Conservation (phyloP, 2,888 invertebrate species). For the Perizoma affinitatum region DNA sequence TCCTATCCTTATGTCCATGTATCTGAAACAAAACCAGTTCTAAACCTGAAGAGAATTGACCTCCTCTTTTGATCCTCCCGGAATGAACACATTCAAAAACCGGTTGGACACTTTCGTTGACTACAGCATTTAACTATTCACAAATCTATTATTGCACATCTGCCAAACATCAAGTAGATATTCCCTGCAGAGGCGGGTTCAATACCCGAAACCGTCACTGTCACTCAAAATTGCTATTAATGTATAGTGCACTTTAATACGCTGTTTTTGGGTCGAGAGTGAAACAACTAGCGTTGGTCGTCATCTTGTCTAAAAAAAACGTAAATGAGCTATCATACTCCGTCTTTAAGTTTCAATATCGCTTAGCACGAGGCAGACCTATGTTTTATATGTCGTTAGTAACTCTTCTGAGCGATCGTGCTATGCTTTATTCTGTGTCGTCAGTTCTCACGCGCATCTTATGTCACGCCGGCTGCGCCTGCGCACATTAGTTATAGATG, state of each 20-base stretch:
- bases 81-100: slow-evolving; percentile 7
- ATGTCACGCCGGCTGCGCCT: slow-evolving; percentile 56
- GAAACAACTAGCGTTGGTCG: neutral
- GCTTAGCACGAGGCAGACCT: neutral
- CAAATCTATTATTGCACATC: slow-evolving; percentile 30
- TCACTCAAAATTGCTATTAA: neutral
- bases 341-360: slow-evolving; percentile 2
- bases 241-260: neutral
- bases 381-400: neutral
- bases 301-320: neutral
- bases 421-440: slow-evolving; percentile 4
- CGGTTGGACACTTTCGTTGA: slow-evolving; percentile 28
- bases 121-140: slow-evolving; percentile 16
- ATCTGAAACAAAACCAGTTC: neutral
- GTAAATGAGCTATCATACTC: neutral
- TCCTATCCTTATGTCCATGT: too few relatives aligned
- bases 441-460: slow-evolving; percentile 63
- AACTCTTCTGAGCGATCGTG: too few relatives aligned
- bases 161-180: slow-evolving; percentile 46
- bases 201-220: slow-evolving; percentile 55
- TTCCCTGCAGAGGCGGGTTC: slow-evolving; percentile 60
- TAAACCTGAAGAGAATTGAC: slow-evolving; percentile 17
- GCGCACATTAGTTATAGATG: slow-evolving; percentile 43
- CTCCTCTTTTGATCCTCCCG: slow-evolving; percentile 25
- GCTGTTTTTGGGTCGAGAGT: neutral